Conservation (phyloP, 2,113 vertebrate genomes). For the Crotalus viridis region DNA sequence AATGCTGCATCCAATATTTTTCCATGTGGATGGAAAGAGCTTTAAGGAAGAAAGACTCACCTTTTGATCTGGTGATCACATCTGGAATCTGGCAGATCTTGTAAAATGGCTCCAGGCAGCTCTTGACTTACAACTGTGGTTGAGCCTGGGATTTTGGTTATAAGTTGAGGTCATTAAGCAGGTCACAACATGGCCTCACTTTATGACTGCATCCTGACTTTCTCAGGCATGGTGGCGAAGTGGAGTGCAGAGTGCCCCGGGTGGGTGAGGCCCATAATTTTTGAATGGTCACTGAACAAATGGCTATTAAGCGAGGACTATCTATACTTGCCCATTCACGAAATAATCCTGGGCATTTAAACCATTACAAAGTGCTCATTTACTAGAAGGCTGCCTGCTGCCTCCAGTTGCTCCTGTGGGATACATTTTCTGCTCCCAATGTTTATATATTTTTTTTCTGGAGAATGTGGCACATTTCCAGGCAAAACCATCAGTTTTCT, state of each 20-base stretch:
- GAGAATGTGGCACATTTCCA: not conserved
- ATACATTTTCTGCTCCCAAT: not conserved
- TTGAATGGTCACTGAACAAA: not conserved
- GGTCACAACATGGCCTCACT: not conserved
- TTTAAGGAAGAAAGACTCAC: not conserved
- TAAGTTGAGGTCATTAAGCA: not conserved
- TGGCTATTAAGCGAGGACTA: not conserved
- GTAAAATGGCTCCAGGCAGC: not conserved
- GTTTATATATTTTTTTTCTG: not conserved
- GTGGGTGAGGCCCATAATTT: not conserved
- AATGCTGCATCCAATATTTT: too few relatives aligned
- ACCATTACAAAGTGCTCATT: not conserved
- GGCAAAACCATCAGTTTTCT: not conserved
- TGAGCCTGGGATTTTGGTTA: not conserved
- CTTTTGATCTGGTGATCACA: not conserved
- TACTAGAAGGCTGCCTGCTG: not conserved
- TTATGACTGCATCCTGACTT: not conserved
- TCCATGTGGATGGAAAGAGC: constrained; percentile 2
- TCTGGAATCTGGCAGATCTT: not conserved
- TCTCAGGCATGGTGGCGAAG: not conserved
- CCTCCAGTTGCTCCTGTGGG: not conserved
- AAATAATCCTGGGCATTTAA: not conserved
- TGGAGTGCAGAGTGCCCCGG: not conserved
- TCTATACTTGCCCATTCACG: not conserved
- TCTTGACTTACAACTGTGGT: not conserved